Evolutionary conservation across 1,140 invertebrate species (phyloP), one percentile per base, ranked within the genome.

Genomic region (Gonioctena quinquepunctata): DNA sequence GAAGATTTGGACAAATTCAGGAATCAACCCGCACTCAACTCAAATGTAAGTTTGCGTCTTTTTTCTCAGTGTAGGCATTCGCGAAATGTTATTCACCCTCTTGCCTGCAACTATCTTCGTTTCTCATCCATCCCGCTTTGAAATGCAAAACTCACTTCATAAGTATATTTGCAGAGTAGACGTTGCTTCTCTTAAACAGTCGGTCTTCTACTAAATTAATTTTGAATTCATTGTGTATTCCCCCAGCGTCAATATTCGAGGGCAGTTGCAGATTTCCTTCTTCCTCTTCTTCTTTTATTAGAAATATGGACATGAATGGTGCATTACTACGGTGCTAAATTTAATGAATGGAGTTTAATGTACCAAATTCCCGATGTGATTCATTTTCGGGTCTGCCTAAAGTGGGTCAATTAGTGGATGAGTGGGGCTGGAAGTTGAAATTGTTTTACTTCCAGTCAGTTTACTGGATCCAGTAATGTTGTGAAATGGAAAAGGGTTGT

Each of bases 291-390:
- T 54, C 3, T 7, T 22, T 54, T 54, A 54, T 54, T 54, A 54
- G 19, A 54, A 54, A 54, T 54, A 54, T 16, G 52, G 52, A 54
- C 52, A 54, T 54, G 52, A 54, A 54, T 54, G 19, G 52, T 54
- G 19, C 52, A 54, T 54, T 54, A 23, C 52, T 54, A 11, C 18
- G 18, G 52, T 21, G 22, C 8, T 18, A 18, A 54, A 54, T 18
- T 54, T 54, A 54, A 54, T 54, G 19, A 54, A 54, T 23, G 8
- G 52, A 54, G 52, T 54, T 54, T 19, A 54, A 54, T 54, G 18
- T 23, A 23, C 52, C 18, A 54, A 54, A 54, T 11, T 54, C 18
- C 19, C 11, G 18, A 54, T 19, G n/a, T 7, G 8, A 54, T 54
- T 22, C 52, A 54, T 18, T 54, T 16, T 8, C 13, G 52, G 19